Percentiles rank a stretch among this genome's conserved stretches.
Conservation (phyloP, 2,797 vertebrate genomes). For the Enteromius trimaculatus region DNA sequence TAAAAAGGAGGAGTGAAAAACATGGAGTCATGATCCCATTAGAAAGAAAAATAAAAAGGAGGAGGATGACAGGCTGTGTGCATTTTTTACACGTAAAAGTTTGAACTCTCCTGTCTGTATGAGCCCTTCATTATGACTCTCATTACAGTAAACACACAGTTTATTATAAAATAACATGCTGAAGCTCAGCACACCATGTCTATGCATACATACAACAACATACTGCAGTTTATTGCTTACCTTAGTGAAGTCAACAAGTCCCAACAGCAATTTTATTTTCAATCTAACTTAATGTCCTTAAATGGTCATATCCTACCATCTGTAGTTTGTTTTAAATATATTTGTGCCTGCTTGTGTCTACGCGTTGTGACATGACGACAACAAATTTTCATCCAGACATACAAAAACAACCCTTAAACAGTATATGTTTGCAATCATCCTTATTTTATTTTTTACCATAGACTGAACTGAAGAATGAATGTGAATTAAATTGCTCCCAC, state of each 20-base stretch:
- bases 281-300: not conserved
- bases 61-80: conserved; percentile 25
- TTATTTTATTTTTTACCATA: not conserved
- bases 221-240: not conserved
- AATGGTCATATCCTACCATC: not conserved
- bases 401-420: not conserved
- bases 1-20: conserved; percentile 61
- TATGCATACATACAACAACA: not conserved
- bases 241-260: not conserved
- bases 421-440: not conserved
- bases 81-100: conserved; percentile 36
- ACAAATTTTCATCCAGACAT: not conserved
- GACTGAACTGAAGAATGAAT: not conserved
- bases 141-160: conserved; percentile 77
- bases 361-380: not conserved
- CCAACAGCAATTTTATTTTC: not conserved
- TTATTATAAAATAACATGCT: conserved; percentile 74
- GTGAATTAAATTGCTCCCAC: not conserved
- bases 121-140: conserved; percentile 76
- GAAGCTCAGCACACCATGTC: conserved; percentile 39
- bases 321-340: not conserved
- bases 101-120: conserved; percentile 70
- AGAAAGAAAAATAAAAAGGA: conserved; percentile 35
- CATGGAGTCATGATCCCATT: conserved; percentile 49
- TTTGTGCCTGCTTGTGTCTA: not conserved